Evolutionary conservation across 2,888 invertebrate genomes (phyloP), one percentile per base, ranked within the genome.

Genomic region (Marronus borbonicus): DNA sequence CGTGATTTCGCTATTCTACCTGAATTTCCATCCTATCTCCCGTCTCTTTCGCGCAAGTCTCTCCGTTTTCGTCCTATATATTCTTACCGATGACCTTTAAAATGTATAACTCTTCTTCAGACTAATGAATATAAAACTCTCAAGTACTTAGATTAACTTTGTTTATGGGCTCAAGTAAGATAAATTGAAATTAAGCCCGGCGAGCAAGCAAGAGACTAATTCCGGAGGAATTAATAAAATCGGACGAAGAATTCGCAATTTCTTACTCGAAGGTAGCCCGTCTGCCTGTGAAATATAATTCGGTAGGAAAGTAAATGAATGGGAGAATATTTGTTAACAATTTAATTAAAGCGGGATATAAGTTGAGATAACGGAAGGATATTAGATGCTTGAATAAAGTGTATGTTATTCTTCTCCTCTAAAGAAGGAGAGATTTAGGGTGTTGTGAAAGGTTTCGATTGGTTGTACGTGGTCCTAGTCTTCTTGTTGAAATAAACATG

Each of bases 291-390:
- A 36, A 39, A 17, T 39, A 74, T 62, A 74, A 74, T 55, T 60
- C 60, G 28, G 72, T 2, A 60, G 3, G 0, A 31, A 44, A 28
- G 24, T 70, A 39, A 62, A 74, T 74, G 60, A 74, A 74, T 74
- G 60, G 17, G 62, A 62, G 60, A 74, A 60, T 62, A 74, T 74
- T 74, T 74, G 72, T 74, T 74, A 74, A 39, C 72, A 49, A 74
- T 74, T 60, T 74, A 74, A 74, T 74, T 74, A 74, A 60, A 24
- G n/a, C 24, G 24, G 62, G 62, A n/a, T 10, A 20, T 17, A 58
- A 58, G 55, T 58, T 58, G 55, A 58, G 55, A 58, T 58, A 58
- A 20, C 5, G 10, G 17, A 58, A 20, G 55, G 17, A 36, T 65
- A 66, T 66, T 24, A n/a, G 44, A 44, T 44, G 65, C 31, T 62